A percentile compares a stretch with the other conserved stretches of the same genome.
phyloP scores from a whole-genome alignment of 1,140 invertebrate genomes.

The Hesperophylax magnus region DNA sequence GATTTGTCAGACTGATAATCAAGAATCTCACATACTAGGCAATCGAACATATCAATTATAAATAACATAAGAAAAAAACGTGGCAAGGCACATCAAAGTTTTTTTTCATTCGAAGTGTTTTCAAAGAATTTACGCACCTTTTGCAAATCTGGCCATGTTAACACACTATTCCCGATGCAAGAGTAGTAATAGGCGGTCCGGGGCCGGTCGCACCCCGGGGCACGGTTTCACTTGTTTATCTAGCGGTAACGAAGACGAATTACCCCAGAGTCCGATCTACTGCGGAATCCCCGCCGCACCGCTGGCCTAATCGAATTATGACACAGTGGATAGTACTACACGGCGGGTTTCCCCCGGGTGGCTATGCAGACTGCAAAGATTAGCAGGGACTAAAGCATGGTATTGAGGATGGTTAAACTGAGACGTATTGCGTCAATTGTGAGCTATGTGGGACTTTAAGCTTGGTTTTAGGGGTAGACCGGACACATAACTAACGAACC shows the following conservation, averaged over 20 bases:
- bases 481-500: no score
- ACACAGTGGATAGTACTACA: not conserved
- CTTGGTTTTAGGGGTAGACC: no score
- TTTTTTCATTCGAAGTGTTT: no score
- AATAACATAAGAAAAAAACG: no score
- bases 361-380: not conserved
- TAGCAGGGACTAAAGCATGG: not conserved
- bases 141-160: not conserved
- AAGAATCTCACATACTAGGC: no score
- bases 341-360: not conserved
- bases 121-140: no score
- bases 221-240: constrained; percentile 21
- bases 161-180: no score
- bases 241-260: constrained; percentile 25
- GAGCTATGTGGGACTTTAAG: not conserved
- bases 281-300: not conserved
- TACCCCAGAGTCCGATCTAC: not conserved
- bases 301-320: constrained; percentile 22
- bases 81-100: no score
- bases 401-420: not conserved
- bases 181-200: no score
- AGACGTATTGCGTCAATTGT: not conserved
- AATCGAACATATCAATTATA: no score
- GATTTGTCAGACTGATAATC: no score
- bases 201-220: not conserved